Base-by-base conservation (phyloP, 2,797 vertebrate genomes). In the Bufotes viridis region DNA sequence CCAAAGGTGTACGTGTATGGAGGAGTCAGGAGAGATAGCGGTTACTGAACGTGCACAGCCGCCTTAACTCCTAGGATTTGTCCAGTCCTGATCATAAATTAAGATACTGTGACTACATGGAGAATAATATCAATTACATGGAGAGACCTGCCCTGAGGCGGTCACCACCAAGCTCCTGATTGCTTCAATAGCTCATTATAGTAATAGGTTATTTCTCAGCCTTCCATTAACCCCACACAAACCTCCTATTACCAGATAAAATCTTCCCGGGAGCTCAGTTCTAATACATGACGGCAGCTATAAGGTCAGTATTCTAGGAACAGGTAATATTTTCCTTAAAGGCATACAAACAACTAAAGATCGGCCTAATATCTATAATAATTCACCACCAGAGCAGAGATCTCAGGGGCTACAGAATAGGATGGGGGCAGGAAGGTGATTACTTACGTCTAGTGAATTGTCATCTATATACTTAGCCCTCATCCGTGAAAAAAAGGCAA, bases 91-190 rank as follows among this genome's bases (percentile, higher is more conserved):
- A 8, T 34, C 5, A 6, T 26, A 13, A 26, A 74, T 49, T 7
- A 75, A 75, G 42, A 51, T 75, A 74, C 34, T 20, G 70, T 18
- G 13, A 12, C 22, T 11, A 72, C 12, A 74, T 18, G 22, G 17
- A 74, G 74, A 42, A 29, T 58, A 84, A 51, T 81, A 81, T 2
- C 18, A 58, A 72, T 83, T 72, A 29, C 67, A 42, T 34, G 82
- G 14, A 42, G 42, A 72, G 69, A 7, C 26, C 26, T 42, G 53
- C 14, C 13, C 13, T 9, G 11, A n/a, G 69, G 12, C 24, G 42
- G 53, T 58, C 11, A 42, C n/a, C 18, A 83, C 7, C 5, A 83
- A 57, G 67, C 26, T 12, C 53, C 5, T 69, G 26, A 8, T 8
- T 29, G 18, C 69, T 49, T 65, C 12, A 26, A 14, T 67, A 42